These are phyloP conservation scores for Pristis pectinata DNA, from an alignment of 2,797 vertebrate species.

Conservation along the genomic window DNA sequence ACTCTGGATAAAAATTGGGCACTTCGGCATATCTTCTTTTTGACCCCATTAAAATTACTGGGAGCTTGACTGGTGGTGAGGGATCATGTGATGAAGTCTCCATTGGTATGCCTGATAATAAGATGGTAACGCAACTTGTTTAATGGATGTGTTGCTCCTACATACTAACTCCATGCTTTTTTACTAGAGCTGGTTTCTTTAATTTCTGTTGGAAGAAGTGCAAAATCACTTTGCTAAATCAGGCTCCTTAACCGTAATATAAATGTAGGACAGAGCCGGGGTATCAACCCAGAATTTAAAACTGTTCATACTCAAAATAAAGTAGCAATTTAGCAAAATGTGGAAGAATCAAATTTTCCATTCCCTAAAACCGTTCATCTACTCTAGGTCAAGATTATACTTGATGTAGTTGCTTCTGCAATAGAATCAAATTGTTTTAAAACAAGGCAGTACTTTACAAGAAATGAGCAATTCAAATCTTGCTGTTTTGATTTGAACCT, in stretches of 20 bases:
- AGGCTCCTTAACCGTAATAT: neutral
- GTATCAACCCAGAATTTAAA: neutral
- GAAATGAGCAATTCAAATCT: neutral
- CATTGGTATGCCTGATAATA: neutral
- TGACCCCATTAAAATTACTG: neutral
- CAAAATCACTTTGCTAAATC: neutral
- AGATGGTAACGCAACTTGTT: neutral
- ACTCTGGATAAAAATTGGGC: neutral
- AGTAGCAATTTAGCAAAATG: neutral
- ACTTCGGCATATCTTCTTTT: neutral
- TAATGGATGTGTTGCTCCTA: neutral
- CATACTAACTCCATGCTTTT: neutral
- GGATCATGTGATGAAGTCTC: neutral
- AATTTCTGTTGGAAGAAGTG: neutral
- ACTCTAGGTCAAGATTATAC: neutral
- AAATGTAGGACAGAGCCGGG: neutral
- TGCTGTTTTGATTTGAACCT: neutral
- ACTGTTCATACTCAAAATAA: neutral
- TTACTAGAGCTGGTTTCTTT: neutral
- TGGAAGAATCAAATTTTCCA: neutral
- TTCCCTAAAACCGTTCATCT: neutral
- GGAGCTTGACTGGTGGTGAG: neutral
- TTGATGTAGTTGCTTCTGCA: neutral
- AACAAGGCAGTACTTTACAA: neutral
- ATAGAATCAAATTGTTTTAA: neutral